phyloP scores from a whole-genome alignment of 2,888 invertebrate species.

The Chloromyia formosa region DNA sequence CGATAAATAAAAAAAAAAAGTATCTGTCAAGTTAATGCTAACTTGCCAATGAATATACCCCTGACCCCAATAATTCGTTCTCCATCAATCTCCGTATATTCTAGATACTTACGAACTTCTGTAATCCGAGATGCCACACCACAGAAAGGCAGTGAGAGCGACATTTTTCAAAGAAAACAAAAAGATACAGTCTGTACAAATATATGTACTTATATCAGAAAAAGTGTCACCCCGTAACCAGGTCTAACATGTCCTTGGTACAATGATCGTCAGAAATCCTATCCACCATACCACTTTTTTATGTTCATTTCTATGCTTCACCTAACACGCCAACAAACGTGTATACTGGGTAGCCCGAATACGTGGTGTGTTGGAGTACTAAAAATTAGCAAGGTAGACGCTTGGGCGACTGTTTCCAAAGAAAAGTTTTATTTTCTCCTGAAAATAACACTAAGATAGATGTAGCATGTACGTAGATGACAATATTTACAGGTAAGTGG shows the following conservation, averaged over 20 bases:
- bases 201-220: background rate
- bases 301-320: background rate
- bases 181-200: background rate
- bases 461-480: conserved; percentile 1
- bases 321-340: background rate
- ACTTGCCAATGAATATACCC: conserved; percentile 21
- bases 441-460: background rate
- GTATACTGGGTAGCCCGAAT: too few species aligned
- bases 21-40: conserved; percentile 18
- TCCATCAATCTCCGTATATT: conserved; percentile 4
- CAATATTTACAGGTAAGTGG: conserved; percentile 13
- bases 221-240: background rate
- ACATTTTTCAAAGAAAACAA: background rate
- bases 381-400: conserved; percentile 34
- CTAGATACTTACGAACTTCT: background rate
- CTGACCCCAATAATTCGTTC: conserved; percentile 29
- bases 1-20: background rate
- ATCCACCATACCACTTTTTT: conserved; percentile 8
- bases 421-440: background rate
- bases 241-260: conserved; percentile 12
- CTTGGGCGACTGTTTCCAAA: conserved; percentile 18
- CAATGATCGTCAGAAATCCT: conserved; percentile 29
- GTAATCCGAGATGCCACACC: conserved; percentile 4
- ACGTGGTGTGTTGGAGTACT: conserved; percentile 7
- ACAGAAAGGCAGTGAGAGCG: background rate